Evolutionary conservation across 1,140 invertebrate species (phyloP).

Genomic region (Nephotettix cincticeps): DNA sequence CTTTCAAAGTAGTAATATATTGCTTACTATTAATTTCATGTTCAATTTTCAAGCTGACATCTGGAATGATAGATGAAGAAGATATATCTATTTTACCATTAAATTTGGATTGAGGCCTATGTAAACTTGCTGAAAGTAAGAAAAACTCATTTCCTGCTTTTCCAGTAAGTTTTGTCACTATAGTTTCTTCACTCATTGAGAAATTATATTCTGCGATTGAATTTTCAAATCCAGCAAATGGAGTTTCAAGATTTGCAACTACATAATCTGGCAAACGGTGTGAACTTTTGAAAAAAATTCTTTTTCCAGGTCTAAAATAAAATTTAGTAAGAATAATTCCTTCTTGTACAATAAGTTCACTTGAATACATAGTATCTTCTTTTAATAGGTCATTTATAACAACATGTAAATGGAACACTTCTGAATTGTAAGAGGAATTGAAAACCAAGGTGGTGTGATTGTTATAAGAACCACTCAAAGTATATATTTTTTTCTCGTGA

Average conservation of each 20-base stretch:
- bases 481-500: not conserved
- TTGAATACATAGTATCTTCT: not conserved
- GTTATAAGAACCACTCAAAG: not conserved
- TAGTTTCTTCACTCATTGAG: not conserved
- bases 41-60: not conserved
- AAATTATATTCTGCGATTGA: not conserved
- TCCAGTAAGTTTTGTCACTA: not conserved
- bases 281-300: not conserved
- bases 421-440: not conserved
- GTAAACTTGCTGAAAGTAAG: not conserved
- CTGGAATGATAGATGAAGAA: not conserved
- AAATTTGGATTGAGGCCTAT: not conserved
- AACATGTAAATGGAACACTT: not conserved
- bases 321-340: not conserved
- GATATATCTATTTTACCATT: not conserved
- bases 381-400: not conserved
- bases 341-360: not conserved
- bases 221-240: not conserved
- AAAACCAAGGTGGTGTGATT: not conserved
- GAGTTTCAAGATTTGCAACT: not conserved
- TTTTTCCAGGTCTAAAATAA: not conserved
- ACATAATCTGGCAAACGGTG: not conserved
- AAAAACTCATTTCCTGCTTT: not conserved
- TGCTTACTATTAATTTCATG: not conserved
- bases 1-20: not conserved